Conservation (phyloP, 2,888 invertebrate species). For the Archips crataeganus region DNA sequence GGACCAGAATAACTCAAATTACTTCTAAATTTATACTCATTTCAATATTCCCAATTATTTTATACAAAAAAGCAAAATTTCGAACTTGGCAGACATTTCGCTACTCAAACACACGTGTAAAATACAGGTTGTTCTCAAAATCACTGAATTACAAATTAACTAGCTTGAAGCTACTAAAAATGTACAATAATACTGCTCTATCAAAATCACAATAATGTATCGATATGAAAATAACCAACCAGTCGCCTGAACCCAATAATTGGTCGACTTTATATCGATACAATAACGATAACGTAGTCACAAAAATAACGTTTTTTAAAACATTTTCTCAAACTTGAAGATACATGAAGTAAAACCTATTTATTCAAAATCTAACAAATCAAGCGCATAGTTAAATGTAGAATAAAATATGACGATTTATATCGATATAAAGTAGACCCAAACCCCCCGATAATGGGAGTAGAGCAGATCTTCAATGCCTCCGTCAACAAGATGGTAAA, state of each 20-base stretch:
- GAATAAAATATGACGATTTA: background rate
- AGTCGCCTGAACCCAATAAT: constrained; percentile 35
- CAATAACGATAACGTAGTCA: background rate
- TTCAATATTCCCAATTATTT: background rate
- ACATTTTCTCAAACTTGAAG: no score
- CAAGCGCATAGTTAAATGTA: no score
- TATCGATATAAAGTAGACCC: constrained; percentile 23
- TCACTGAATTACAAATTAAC: constrained; percentile 44
- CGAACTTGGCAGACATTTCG: constrained; percentile 15
- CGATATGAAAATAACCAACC: constrained; percentile 40
- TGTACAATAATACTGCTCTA: constrained; percentile 70
- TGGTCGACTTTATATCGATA: constrained; percentile 23
- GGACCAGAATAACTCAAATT: background rate
- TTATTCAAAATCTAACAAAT: no score
- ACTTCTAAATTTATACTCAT: background rate
- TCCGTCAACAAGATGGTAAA: constrained; percentile 78
- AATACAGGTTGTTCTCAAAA: constrained; percentile 34
- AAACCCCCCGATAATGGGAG: constrained; percentile 6
- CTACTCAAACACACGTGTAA: constrained; percentile 34
- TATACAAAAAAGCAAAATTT: no score
- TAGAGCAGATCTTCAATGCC: constrained; percentile 41
- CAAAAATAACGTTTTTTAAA: background rate
- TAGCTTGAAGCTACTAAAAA: constrained; percentile 47
- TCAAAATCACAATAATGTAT: constrained; percentile 55
- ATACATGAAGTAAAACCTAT: no score